Percentiles rank a stretch among this genome's conserved stretches.
These are phyloP conservation scores for Parascotia fuliginaria DNA, from an alignment of 2,888 invertebrate species.

Conservation along the genomic window DNA sequence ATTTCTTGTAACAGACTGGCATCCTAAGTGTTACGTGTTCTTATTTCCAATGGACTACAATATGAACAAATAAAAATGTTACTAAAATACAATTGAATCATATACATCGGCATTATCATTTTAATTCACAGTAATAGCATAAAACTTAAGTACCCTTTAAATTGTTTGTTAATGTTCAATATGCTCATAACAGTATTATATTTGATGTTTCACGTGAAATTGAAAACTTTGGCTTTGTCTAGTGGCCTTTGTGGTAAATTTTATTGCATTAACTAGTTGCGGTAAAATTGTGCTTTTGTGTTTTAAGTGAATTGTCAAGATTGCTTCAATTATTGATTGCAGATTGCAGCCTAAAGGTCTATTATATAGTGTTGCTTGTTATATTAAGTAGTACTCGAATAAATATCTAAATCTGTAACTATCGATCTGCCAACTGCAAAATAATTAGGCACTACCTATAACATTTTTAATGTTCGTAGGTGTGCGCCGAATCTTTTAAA, in stretches of 20 bases:
- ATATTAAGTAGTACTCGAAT: too few relatives aligned
- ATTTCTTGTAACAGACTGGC: not conserved
- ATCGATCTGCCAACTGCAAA: too few relatives aligned
- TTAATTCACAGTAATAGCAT: constrained; percentile 14
- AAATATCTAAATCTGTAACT: too few relatives aligned
- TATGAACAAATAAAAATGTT: not conserved
- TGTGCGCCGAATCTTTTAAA: too few relatives aligned
- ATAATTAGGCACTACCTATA: too few relatives aligned
- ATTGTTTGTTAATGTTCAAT: constrained; percentile 32
- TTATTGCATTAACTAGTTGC: too few relatives aligned
- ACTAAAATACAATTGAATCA: constrained; percentile 6
- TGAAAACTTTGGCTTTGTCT: constrained; percentile 11
- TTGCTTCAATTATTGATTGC: too few relatives aligned
- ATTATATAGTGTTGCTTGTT: too few relatives aligned
- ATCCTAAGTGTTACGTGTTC: not conserved
- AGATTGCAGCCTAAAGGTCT: too few relatives aligned
- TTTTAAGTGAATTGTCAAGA: too few relatives aligned
- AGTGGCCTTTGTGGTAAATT: constrained; percentile 3
- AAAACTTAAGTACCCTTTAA: constrained; percentile 29
- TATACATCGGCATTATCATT: constrained; percentile 10
- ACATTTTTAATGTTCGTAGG: too few relatives aligned
- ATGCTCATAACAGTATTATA: constrained; percentile 7
- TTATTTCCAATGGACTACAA: not conserved
- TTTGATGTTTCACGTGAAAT: constrained; percentile 3
- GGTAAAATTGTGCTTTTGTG: constrained; percentile 1